Evolutionary conservation across 2,888 invertebrate species (phyloP).

Genomic region (Aelia acuminata): DNA sequence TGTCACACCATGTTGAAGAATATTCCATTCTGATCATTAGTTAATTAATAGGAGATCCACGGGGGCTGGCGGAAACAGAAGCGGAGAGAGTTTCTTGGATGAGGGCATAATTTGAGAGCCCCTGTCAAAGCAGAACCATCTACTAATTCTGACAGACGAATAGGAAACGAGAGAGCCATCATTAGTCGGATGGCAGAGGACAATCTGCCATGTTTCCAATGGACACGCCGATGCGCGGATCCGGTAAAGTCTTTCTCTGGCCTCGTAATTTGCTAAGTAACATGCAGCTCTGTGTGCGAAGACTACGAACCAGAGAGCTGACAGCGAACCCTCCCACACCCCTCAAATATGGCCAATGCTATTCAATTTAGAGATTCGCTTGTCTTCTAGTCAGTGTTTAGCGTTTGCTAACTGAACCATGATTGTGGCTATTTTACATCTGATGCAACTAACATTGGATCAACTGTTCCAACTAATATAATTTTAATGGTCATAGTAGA

Average conservation of each 20-base stretch:
- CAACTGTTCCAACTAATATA: not conserved
- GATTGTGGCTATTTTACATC: not conserved
- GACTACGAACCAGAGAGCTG: not conserved
- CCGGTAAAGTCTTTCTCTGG: not conserved
- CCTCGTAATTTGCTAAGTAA: conserved; percentile 32
- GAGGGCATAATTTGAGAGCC: not conserved
- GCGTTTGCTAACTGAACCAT: not conserved
- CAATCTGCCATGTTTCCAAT: conserved; percentile 25
- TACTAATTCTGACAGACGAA: not conserved
- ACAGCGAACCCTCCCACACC: not conserved
- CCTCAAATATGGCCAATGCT: not conserved
- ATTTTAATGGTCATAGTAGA: too few species aligned
- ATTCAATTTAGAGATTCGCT: not conserved
- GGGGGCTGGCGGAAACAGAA: not conserved
- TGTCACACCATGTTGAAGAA: not conserved
- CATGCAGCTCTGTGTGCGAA: not conserved
- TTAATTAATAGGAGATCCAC: not conserved
- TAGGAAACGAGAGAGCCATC: not conserved
- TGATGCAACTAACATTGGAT: not conserved
- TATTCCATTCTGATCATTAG: not conserved
- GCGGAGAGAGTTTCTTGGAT: not conserved
- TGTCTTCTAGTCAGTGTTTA: not conserved
- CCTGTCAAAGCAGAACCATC: not conserved
- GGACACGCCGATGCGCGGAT: not conserved
- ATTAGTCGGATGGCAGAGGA: not conserved